phyloP scores from a whole-genome alignment of 2,113 vertebrate genomes.

The Poeciliopsis retropinna region DNA sequence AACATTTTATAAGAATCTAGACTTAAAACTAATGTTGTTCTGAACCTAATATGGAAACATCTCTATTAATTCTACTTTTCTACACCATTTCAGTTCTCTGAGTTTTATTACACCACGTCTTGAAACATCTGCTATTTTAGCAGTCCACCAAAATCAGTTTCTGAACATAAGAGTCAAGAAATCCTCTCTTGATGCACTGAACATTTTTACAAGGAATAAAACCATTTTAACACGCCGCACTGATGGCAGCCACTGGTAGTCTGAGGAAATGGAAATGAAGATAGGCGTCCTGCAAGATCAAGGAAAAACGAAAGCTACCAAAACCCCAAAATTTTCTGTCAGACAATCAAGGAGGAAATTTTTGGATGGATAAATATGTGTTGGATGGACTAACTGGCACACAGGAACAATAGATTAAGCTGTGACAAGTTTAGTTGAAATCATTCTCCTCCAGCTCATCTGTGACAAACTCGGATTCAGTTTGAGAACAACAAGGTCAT shows the following conservation, averaged over 20 bases:
- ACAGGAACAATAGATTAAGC: neutral
- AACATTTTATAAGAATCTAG: too few species aligned
- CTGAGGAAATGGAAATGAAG: neutral
- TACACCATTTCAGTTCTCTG: neutral
- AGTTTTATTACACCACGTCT: neutral
- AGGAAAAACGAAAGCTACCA: neutral
- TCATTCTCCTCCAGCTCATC: neutral
- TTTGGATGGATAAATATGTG: neutral
- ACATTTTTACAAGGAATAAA: neutral
- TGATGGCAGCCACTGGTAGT: neutral
- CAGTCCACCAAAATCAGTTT: neutral
- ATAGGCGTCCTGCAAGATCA: neutral
- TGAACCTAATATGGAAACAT: neutral
- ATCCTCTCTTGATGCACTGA: neutral
- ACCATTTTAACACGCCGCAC: neutral
- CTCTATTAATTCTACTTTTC: neutral
- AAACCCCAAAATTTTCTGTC: neutral
- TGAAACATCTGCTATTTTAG: neutral
- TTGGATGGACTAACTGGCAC: neutral
- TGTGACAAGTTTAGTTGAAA: neutral
- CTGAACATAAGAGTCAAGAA: neutral
- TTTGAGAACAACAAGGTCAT: neutral
- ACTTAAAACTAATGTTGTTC: neutral
- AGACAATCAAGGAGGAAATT: neutral
- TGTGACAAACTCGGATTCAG: neutral